Conservation (phyloP, 2,797 vertebrate species). For the Leontopithecus rosalia region DNA sequence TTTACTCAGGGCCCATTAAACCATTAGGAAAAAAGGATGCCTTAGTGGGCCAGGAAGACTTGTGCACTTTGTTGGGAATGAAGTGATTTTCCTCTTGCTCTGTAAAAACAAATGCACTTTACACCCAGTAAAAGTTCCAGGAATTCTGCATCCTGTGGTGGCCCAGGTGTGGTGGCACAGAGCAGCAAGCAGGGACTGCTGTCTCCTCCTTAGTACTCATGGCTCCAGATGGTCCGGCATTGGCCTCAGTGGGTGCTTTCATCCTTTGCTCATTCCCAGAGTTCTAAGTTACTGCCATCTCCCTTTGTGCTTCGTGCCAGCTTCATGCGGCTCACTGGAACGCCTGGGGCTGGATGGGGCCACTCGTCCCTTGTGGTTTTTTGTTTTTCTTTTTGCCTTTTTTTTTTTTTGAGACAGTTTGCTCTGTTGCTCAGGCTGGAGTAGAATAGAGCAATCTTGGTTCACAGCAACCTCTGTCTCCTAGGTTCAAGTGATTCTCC, state of each 20-base stretch:
- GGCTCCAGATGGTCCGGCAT: background rate
- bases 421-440: background rate
- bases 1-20: slow-evolving; percentile 55
- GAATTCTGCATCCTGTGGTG: background rate
- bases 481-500: background rate
- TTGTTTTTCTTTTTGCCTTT: background rate
- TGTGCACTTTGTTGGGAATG: slow-evolving; percentile 27
- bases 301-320: background rate
- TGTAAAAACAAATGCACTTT: slow-evolving; percentile 9
- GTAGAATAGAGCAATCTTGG: background rate
- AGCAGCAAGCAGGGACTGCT: background rate
- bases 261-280: background rate
- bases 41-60: background rate
- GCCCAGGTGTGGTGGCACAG: background rate
- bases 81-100: slow-evolving; percentile 49
- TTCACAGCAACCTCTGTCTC: background rate
- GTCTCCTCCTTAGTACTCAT: background rate
- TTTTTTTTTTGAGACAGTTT: background rate
- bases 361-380: background rate
- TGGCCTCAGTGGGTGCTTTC: background rate
- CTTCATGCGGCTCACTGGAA: background rate
- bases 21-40: slow-evolving; percentile 62
- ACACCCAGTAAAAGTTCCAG: slow-evolving; percentile 3
- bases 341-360: background rate
- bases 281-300: background rate